These are phyloP conservation scores for Nasonia vitripennis DNA, from an alignment of 1,140 invertebrate species.

Conservation along the genomic window DNA sequence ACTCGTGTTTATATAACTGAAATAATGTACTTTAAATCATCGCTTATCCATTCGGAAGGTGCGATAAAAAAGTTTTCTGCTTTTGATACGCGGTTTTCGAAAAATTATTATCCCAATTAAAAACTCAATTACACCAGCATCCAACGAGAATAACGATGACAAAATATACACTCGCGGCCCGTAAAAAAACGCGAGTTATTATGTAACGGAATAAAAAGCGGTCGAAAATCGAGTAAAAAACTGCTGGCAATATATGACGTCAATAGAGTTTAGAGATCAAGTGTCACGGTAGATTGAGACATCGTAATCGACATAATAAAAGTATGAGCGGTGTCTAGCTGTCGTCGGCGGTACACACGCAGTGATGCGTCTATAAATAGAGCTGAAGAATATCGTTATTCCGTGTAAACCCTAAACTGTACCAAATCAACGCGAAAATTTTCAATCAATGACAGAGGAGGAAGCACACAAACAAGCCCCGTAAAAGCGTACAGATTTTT, in stretches of 20 bases:
- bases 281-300: slow-evolving; percentile 27
- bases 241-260: slow-evolving; percentile 31
- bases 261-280: slow-evolving; percentile 35
- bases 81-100: too few species aligned
- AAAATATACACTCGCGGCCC: too few species aligned
- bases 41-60: too few species aligned
- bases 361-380: background rate
- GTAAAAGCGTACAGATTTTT: background rate
- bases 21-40: background rate
- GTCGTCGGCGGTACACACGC: background rate
- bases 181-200: too few species aligned
- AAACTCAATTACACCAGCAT: too few species aligned
- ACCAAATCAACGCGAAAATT: too few species aligned
- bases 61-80: too few species aligned
- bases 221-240: background rate
- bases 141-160: too few species aligned
- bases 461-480: too few species aligned
- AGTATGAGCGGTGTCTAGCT: background rate
- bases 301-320: slow-evolving; percentile 41
- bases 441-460: too few species aligned
- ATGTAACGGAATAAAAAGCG: background rate
- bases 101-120: too few species aligned
- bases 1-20: background rate
- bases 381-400: background rate
- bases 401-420: too few species aligned